Percentiles rank a stretch among this genome's conserved stretches.
These are phyloP conservation scores for Spodoptera exigua DNA, from an alignment of 2,888 invertebrate species.

Conservation along the genomic window DNA sequence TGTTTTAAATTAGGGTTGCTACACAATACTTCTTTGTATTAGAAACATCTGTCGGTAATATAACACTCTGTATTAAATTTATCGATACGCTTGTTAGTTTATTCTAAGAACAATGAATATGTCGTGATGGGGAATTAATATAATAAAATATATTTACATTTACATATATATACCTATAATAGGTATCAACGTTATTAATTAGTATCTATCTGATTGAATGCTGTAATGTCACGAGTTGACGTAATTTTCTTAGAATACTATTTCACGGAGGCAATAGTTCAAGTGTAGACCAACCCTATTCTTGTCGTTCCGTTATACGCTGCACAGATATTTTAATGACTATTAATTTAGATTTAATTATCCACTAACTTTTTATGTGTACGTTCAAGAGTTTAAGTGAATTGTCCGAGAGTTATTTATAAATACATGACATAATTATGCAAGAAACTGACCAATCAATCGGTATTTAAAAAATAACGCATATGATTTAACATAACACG, in stretches of 20 bases:
- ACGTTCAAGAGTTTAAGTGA: conserved; percentile 65
- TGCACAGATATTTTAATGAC: conserved; percentile 75
- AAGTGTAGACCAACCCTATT: conserved; percentile 35
- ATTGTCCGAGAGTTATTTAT: conserved; percentile 71
- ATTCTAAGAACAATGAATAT: conserved; percentile 2
- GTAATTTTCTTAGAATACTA: conserved; percentile 17
- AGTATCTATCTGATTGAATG: conserved; percentile 21
- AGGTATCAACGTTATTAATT: conserved; percentile 10
- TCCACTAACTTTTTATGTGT: conserved; percentile 70
- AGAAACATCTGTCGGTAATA: neutral
- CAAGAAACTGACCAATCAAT: conserved; percentile 41
- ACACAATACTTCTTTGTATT: neutral
- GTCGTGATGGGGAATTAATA: conserved; percentile 23
- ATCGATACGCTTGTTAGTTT: neutral
- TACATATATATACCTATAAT: conserved; percentile 13
- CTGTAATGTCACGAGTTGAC: conserved; percentile 12
- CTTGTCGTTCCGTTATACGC: conserved; percentile 55
- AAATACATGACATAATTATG: conserved; percentile 72
- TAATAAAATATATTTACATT: conserved; percentile 27
- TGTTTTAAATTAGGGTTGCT: conserved; percentile 31
- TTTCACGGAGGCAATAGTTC: neutral
- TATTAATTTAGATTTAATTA: conserved; percentile 68
- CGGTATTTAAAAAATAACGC: conserved; percentile 42
- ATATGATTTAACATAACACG: conserved; percentile 22
- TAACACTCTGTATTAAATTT: neutral